Evolutionary conservation across 2,888 invertebrate species (phyloP).

Genomic region (Phyto melanocephala): DNA sequence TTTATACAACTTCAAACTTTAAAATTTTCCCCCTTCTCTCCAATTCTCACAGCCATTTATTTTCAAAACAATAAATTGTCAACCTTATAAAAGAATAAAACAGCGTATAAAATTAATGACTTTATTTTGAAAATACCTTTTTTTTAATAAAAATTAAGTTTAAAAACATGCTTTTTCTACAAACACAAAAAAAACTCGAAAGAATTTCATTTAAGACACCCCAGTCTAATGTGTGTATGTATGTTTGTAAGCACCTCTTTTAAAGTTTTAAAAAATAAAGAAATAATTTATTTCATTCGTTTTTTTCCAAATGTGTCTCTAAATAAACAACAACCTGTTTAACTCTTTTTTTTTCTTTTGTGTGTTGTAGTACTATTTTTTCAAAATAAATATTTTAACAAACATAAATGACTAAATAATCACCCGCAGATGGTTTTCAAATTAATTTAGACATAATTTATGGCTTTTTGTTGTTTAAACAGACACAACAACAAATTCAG

Average conservation of each 20-base stretch:
- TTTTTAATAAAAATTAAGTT: background rate
- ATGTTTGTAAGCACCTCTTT: constrained; percentile 11
- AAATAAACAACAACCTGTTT: constrained; percentile 58
- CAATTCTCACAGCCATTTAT: background rate
- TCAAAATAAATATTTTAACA: constrained; percentile 65
- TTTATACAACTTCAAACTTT: background rate
- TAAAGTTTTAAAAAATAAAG: background rate
- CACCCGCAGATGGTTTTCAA: constrained; percentile 71
- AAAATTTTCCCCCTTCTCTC: background rate
- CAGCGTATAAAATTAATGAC: constrained; percentile 54
- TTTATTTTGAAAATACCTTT: constrained; percentile 43
- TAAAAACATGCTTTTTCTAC: too few species aligned
- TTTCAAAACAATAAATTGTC: constrained; percentile 51
- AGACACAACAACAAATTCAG: constrained; percentile 21
- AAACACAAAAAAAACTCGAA: constrained; percentile 26
- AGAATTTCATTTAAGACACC: constrained; percentile 42
- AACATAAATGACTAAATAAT: constrained; percentile 65
- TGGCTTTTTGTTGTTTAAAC: constrained; percentile 65
- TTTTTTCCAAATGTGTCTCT: constrained; percentile 26
- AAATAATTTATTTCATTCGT: constrained; percentile 50
- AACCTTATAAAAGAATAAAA: constrained; percentile 11
- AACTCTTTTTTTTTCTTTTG: constrained; percentile 5
- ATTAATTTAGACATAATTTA: constrained; percentile 76
- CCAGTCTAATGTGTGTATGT: too few species aligned
- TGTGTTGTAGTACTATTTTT: background rate